phyloP scores from a whole-genome alignment of 1,140 invertebrate genomes.

The Planococcus citri region DNA sequence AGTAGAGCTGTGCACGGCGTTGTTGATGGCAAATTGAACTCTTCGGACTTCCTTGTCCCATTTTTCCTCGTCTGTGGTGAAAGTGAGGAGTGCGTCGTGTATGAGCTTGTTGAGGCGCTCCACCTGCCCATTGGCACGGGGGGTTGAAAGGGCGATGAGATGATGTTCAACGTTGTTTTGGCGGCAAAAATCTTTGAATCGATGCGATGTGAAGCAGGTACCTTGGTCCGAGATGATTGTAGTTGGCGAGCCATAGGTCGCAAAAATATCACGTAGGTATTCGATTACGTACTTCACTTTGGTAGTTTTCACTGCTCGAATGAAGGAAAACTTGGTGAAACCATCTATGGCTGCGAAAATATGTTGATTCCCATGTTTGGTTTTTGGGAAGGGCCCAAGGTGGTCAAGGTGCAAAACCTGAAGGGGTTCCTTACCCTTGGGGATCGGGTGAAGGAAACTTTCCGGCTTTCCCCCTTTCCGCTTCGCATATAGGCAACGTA shows the following conservation, averaged over 20 bases:
- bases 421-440: slow-evolving; percentile 17
- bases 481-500: neutral
- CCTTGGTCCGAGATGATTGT: neutral
- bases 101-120: slow-evolving; percentile 11
- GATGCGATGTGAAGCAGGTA: neutral
- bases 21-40: slow-evolving; percentile 26
- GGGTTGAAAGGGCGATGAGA: neutral
- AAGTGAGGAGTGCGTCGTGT: neutral
- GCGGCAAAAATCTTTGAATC: neutral
- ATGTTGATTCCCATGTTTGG: neutral
- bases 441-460: neutral
- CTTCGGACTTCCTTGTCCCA: slow-evolving; percentile 19
- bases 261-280: neutral
- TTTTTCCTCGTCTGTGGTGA: neutral
- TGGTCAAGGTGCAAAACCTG: slow-evolving; percentile 11
- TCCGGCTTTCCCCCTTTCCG: neutral
- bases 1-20: slow-evolving; percentile 22
- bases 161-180: neutral
- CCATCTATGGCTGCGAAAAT: neutral
- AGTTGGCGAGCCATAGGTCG: neutral
- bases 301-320: neutral
- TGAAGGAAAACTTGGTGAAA: slow-evolving; percentile 13
- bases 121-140: slow-evolving; percentile 12
- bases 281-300: neutral
- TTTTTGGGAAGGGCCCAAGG: neutral